These are phyloP conservation scores for Tenthredo notha DNA, from an alignment of 2,888 invertebrate species.

Conservation along the genomic window DNA sequence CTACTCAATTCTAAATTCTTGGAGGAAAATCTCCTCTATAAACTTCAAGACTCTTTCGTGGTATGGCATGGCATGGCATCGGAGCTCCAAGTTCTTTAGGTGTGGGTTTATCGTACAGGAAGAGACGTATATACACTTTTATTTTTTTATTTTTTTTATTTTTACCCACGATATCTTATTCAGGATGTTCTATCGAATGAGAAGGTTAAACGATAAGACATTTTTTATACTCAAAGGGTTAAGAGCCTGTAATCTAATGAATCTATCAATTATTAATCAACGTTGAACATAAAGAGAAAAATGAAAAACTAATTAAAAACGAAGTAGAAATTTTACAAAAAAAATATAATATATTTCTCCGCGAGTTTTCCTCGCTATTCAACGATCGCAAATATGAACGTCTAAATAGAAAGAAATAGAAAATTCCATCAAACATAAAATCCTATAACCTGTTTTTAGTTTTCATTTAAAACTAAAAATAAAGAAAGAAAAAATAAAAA, in stretches of 20 bases:
- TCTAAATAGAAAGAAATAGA: neutral
- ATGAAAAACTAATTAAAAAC: neutral
- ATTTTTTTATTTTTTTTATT: neutral
- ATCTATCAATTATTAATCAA: neutral
- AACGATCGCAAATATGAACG: too few relatives aligned
- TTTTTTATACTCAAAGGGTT: neutral
- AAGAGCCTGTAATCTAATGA: neutral
- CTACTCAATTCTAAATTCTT: neutral
- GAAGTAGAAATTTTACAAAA: too few relatives aligned
- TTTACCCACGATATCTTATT: neutral
- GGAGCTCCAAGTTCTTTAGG: neutral
- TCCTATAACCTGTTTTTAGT: neutral
- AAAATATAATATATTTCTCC: too few relatives aligned
- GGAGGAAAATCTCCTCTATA: neutral
- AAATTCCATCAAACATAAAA: neutral
- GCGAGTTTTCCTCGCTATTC: neutral
- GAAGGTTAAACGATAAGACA: constrained; percentile 30
- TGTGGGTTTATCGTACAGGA: constrained; percentile 41
- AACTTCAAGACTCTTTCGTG: neutral
- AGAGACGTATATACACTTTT: neutral
- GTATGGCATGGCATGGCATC: too few relatives aligned
- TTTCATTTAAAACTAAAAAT: neutral
- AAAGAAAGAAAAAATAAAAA: too few relatives aligned
- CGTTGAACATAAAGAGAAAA: neutral
- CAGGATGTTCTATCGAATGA: constrained; percentile 1